phyloP scores from a whole-genome alignment of 2,113 vertebrate genomes.

The Bufo gargarizans region DNA sequence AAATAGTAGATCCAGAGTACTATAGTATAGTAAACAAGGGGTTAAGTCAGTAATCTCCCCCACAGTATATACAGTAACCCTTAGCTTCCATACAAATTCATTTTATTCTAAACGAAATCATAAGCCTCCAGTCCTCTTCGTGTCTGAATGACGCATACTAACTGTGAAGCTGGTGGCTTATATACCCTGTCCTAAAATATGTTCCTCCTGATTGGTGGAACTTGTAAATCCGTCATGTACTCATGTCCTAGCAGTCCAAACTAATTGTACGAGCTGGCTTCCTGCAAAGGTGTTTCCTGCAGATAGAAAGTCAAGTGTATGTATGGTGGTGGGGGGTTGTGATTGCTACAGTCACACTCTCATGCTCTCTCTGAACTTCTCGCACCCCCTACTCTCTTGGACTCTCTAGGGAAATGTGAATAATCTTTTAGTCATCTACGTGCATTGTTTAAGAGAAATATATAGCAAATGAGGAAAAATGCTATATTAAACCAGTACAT shows the following conservation, averaged over 20 bases:
- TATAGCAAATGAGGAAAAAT: constrained; percentile 20
- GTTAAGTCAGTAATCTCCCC: background rate
- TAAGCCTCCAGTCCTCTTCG: constrained; percentile 26
- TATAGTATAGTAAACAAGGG: background rate
- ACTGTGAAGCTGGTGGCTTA: constrained; percentile 17
- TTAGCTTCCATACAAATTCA: background rate
- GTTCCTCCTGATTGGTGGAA: constrained; percentile 33
- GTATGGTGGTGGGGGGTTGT: background rate
- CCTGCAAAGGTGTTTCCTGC: constrained; percentile 59
- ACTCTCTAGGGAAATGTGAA: constrained; percentile 45
- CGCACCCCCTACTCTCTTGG: constrained; percentile 15
- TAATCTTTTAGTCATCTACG: constrained; percentile 37
- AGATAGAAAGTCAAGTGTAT: constrained; percentile 46
- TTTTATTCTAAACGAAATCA: background rate
- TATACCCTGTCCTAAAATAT: constrained; percentile 57
- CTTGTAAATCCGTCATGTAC: constrained; percentile 40
- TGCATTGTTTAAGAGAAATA: constrained; percentile 47
- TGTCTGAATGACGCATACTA: constrained; percentile 44
- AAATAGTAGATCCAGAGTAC: background rate
- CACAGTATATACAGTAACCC: background rate
- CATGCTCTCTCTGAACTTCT: constrained; percentile 53
- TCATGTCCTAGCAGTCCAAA: constrained; percentile 54
- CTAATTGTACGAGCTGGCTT: constrained; percentile 55
- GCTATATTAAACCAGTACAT: constrained; percentile 19
- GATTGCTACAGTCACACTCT: constrained; percentile 53